These are phyloP conservation scores for Manis javanica DNA, from an alignment of 2,797 vertebrate species.

Conservation along the genomic window DNA sequence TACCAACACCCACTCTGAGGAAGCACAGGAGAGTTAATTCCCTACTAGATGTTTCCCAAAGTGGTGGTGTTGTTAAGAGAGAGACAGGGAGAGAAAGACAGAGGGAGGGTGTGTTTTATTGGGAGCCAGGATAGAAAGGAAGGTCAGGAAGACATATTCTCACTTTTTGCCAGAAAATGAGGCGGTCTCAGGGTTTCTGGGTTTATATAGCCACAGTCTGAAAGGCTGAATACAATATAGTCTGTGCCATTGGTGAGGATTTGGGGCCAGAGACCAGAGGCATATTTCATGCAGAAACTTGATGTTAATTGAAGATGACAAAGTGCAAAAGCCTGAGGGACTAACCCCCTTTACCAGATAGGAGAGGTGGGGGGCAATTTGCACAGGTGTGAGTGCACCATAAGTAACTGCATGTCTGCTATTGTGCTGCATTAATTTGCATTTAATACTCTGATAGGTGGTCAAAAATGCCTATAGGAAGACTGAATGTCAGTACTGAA, in stretches of 20 bases:
- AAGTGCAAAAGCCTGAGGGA: constrained; percentile 47
- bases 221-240: not conserved
- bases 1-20: not conserved
- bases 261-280: not conserved
- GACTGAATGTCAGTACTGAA: constrained; percentile 5
- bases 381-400: not conserved
- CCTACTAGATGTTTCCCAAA: constrained; percentile 1
- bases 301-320: constrained; percentile 61
- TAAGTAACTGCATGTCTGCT: constrained; percentile 60
- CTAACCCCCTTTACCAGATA: not conserved
- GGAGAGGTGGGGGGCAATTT: not conserved
- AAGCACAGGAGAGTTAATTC: not conserved
- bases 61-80: not conserved
- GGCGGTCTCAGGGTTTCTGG: not conserved
- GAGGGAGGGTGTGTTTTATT: not conserved
- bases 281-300: constrained; percentile 51
- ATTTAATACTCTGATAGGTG: constrained; percentile 50
- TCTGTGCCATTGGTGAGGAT: not conserved
- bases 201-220: not conserved
- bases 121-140: not conserved
- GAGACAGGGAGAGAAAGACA: no score
- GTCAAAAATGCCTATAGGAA: constrained; percentile 40
- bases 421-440: constrained; percentile 56
- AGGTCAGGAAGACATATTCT: not conserved
- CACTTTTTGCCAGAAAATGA: not conserved